A percentile compares a stretch with the other conserved stretches of the same genome.
phyloP scores from a whole-genome alignment of 2,888 invertebrate species.

The Orthosia cruda region DNA sequence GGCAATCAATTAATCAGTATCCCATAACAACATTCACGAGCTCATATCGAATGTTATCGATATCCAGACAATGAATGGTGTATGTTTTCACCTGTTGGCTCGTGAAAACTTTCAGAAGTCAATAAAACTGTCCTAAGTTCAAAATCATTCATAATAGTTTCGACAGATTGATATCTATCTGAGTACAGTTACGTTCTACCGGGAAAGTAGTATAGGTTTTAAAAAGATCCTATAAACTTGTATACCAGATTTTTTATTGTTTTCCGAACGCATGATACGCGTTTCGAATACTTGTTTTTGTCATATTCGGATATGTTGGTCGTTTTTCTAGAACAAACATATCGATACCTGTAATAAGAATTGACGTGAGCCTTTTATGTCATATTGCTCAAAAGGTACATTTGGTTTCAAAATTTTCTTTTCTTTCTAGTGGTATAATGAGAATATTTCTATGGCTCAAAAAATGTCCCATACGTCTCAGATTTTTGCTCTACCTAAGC shows the following conservation, averaged over 20 bases:
- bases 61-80: slow-evolving; percentile 7
- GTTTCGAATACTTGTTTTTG: not conserved
- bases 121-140: slow-evolving; percentile 24
- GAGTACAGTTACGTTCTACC: not conserved
- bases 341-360: no score
- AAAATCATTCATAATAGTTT: slow-evolving; percentile 19
- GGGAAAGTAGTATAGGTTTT: not conserved
- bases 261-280: not conserved
- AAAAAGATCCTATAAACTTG: not conserved
- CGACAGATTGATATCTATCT: not conserved
- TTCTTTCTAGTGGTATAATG: no score
- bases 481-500: no score
- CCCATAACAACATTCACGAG: not conserved
- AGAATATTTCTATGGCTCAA: no score
- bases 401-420: no score
- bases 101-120: slow-evolving; percentile 39
- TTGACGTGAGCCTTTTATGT: no score
- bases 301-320: not conserved
- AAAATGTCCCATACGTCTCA: no score
- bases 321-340: no score
- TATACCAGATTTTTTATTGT: not conserved
- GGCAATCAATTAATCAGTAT: slow-evolving; percentile 9
- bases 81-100: slow-evolving; percentile 40
- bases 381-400: no score
- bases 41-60: slow-evolving; percentile 2